Base-by-base conservation (phyloP, 2,888 invertebrate species). In the Gonocerus acuteangulatus region DNA sequence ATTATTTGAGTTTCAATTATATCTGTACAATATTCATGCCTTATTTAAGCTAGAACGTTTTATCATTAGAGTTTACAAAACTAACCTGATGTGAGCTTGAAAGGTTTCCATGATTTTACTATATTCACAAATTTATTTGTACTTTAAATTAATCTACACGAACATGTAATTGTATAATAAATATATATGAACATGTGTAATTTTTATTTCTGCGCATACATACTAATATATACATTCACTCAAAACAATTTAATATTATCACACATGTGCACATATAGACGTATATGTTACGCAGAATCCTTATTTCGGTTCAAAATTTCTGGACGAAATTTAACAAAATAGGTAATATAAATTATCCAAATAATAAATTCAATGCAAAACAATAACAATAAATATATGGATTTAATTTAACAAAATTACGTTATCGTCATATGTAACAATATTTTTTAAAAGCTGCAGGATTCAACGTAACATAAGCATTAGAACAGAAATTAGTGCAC, bases 111-210 rank as follows among this genome's bases (percentile, higher is more conserved):
- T 44, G 18, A 23, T 45, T 57, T 57, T 23, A 47, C 47, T 57
- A 21, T 47, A 57, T 47, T 45, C 27, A 57, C 23, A 45, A 47
- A 44, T 44, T 27, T 22, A 36, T 56, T 57, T 57, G 57, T 57
- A 57, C 57, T 57, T 45, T 16, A 23, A 44, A 57, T 57, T 39
- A 45, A 18, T 57, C 45, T 57, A 57, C 23, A 57, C 13, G 27
- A 27, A 7, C 3, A 16, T 15, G 11, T 23, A 54, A 22, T 54
- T 42, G 22, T 54, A 42, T 54, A 19, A 47, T 47, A 47, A 3
- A 19, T 47, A 19, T 47, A 23, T 54, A n/a, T n/a, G 39, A 39
- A 4, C 15, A n/a, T 39, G 39, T 39, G 39, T n/a, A 39, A 39
- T n/a, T n/a, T 39, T 11, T 15, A 9, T 39, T n/a, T n/a, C n/a